Evolutionary conservation across 2,113 vertebrate genomes (phyloP).

Genomic region (Platysteira castanea): DNA sequence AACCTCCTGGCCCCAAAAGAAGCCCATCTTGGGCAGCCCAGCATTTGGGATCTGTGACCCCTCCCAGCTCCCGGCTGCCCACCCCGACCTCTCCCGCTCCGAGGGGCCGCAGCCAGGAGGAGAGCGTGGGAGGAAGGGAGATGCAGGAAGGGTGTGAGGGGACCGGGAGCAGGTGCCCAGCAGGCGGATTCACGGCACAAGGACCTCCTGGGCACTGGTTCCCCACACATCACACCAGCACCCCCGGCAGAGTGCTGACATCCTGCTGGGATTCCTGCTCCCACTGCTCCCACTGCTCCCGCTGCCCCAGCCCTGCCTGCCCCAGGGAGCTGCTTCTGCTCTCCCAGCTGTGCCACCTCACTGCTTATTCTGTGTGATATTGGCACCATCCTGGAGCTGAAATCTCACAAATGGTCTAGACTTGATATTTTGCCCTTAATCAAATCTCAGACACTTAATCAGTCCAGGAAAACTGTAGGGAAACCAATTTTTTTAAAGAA

Average conservation of each 20-base stretch:
- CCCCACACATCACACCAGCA: not conserved
- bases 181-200: not conserved
- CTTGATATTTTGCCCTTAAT: not conserved
- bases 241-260: not conserved
- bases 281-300: not conserved
- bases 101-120: fast-evolving
- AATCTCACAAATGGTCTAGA: not conserved
- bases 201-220: not conserved
- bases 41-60: not conserved
- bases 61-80: not conserved
- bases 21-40: not conserved
- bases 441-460: not conserved
- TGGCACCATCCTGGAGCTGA: not conserved
- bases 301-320: not conserved
- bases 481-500: not conserved
- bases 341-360: not conserved
- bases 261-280: not conserved
- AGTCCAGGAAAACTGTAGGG: not conserved
- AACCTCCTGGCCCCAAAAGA: not conserved
- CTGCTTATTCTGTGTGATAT: not conserved
- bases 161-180: not conserved
- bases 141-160: not conserved
- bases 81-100: fast-evolving
- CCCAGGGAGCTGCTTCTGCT: not conserved
- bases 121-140: fast-evolving